Conservation (phyloP, 1,140 invertebrate species). For the Halictus rubicundus region DNA sequence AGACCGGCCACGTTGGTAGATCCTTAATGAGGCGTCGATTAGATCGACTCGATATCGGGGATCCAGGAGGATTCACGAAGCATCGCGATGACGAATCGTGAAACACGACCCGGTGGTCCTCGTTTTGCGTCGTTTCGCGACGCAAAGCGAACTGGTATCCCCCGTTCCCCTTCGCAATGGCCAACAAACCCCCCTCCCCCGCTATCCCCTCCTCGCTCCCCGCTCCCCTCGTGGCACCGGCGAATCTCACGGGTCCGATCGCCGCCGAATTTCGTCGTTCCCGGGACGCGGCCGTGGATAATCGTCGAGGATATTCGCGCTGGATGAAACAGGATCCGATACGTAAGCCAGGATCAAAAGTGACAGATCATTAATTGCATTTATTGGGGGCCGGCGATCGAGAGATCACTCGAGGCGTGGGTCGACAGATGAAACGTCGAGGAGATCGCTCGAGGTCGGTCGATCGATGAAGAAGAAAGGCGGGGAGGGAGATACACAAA, state of each 20-base stretch:
- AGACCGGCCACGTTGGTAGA: slow-evolving; percentile 55
- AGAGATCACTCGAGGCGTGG: slow-evolving; percentile 53
- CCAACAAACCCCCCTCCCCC: background rate
- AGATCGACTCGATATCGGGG: slow-evolving; percentile 70
- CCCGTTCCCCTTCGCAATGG: background rate
- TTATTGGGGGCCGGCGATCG: slow-evolving; percentile 58
- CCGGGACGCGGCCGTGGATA: background rate
- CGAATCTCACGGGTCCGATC: background rate
- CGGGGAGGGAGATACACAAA: background rate
- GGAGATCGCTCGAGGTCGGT: slow-evolving; percentile 48
- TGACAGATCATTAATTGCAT: slow-evolving; percentile 67
- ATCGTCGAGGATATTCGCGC: slow-evolving; percentile 2
- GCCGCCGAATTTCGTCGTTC: background rate
- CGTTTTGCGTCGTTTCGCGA: slow-evolving; percentile 13
- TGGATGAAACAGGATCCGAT: slow-evolving; percentile 50
- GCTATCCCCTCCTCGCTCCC: too few species aligned
- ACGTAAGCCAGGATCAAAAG: slow-evolving; percentile 52
- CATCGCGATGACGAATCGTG: slow-evolving; percentile 63
- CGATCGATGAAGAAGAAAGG: slow-evolving; percentile 1
- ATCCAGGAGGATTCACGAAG: slow-evolving; percentile 63
- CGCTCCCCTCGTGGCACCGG: background rate
- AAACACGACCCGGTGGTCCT: slow-evolving; percentile 31
- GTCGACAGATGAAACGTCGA: slow-evolving; percentile 54
- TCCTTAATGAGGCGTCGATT: slow-evolving; percentile 78
- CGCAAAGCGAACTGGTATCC: background rate